These are phyloP conservation scores for Agriopis marginaria DNA, from an alignment of 2,888 invertebrate genomes.

Conservation along the genomic window DNA sequence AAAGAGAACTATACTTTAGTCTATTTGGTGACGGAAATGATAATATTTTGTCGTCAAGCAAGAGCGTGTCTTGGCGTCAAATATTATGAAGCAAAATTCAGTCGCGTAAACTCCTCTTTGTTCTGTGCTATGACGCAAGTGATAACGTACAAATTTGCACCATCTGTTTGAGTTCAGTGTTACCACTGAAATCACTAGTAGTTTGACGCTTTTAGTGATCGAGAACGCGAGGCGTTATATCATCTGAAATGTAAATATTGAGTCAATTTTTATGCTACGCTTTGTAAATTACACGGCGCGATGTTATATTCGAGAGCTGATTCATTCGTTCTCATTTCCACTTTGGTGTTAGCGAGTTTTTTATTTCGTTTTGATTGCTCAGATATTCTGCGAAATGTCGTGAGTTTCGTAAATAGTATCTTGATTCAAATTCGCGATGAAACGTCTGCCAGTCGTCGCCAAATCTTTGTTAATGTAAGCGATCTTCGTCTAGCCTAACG, in stretches of 20 bases:
- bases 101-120: conserved; percentile 18
- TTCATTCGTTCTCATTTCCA: conserved; percentile 47
- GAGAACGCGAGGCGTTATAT: conserved; percentile 1
- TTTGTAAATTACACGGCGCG: conserved; percentile 15
- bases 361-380: conserved; percentile 53
- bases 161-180: conserved; percentile 22
- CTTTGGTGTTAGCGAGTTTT: conserved; percentile 46
- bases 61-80: conserved; percentile 4
- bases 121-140: conserved; percentile 29
- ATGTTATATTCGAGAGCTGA: conserved; percentile 45
- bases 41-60: conserved; percentile 8
- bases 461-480: conserved; percentile 20
- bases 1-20: no score
- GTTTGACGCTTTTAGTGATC: conserved; percentile 19
- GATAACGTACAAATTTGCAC: conserved; percentile 20
- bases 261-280: conserved; percentile 12
- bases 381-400: conserved; percentile 44
- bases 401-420: conserved; percentile 36
- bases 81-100: neutral
- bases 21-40: neutral
- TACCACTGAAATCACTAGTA: conserved; percentile 17
- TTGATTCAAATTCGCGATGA: conserved; percentile 32
- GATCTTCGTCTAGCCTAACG: conserved; percentile 15
- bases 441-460: conserved; percentile 13
- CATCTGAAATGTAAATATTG: conserved; percentile 28